Conservation (phyloP, 2,113 vertebrate species). For the Arizona elegans region DNA sequence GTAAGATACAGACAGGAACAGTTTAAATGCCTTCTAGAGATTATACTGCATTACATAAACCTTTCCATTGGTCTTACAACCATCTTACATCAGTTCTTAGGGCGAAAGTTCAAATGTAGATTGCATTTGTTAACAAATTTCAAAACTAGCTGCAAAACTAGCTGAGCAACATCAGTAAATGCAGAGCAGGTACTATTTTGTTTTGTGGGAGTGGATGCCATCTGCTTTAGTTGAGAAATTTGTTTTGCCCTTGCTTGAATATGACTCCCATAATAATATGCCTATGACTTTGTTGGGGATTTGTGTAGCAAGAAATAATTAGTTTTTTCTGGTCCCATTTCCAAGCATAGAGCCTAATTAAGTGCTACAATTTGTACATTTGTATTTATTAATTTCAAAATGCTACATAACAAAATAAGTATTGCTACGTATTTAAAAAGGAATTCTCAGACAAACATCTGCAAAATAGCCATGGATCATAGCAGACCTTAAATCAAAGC, state of each 20-base stretch:
- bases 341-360: neutral
- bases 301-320: neutral
- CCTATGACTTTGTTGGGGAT: neutral
- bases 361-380: neutral
- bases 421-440: neutral
- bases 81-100: neutral
- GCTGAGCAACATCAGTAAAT: neutral
- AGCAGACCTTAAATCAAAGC: neutral
- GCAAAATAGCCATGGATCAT: neutral
- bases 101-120: neutral
- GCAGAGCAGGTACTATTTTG: neutral
- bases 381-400: slow-evolving; percentile 4
- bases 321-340: neutral
- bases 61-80: neutral
- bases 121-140: neutral
- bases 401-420: neutral
- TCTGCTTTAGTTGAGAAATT: neutral
- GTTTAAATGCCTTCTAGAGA: neutral
- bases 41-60: neutral
- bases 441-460: neutral
- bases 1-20: neutral
- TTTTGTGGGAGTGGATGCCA: neutral
- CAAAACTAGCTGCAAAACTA: neutral
- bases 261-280: neutral
- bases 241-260: neutral